Base-by-base conservation (phyloP, 2,888 invertebrate genomes). In the Palloptera scutellata region DNA sequence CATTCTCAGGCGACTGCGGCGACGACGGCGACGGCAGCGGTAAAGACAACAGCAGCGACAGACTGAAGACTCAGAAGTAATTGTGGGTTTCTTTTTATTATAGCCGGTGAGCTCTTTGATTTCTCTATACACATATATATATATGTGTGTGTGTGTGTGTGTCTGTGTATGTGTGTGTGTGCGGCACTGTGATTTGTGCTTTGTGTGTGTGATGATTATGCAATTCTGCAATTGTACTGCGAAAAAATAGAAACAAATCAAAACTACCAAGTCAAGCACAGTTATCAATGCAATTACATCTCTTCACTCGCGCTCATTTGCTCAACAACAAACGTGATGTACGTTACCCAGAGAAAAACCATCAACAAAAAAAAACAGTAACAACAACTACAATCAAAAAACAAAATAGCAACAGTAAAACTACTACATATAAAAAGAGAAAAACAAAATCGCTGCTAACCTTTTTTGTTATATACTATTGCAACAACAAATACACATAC, bases 271-370 rank as follows among this genome's bases (percentile, higher is more conserved):
- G 72, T 73, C 64, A 78, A 76, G 67, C 45, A 77, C 79, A 76
- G 78, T 79, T 79, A 79, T 79, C 79, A 79, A 75, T 72, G 74
- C 75, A 76, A 78, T 78, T 79, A 78, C 79, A 79, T 79, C 78
- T 30, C 30, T 30, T 30, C 30, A 30, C 6, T 30, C 30, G 30
- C 30, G 30, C 30, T 30, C 30, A 30, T 30, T 30, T 30, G 30
- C 30, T 30, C 30, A 30, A 30, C 30, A 77, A 73, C 74, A 78
- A 79, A 79, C 78, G 78, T 78, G 79, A 78, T 76, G 77, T 74
- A 78, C 75, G 75, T 78, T 79, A 78, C 77, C 79, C 74, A 74
- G 78, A 78, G 75, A 71, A 67, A 64, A 52, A 63, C 42, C 51
- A 63, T 62, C 45, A 62, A 41, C 40, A 52, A n/a, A n/a, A n/a